Conservation (phyloP, 2,113 vertebrate genomes). For the Merops nubicus region DNA sequence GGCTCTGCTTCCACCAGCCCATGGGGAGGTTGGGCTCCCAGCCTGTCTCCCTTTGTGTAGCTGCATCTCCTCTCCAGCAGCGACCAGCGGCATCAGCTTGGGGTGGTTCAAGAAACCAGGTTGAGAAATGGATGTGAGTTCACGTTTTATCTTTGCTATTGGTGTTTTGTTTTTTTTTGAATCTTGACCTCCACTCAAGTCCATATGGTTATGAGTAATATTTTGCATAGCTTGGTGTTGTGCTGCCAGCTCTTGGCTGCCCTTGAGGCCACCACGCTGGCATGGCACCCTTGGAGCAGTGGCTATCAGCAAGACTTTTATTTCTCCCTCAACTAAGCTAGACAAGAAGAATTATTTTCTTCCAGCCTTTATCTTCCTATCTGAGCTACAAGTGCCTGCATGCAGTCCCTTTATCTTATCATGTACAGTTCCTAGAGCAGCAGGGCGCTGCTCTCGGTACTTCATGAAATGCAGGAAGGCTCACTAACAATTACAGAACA, state of each 20-base stretch:
- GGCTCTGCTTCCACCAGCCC: not conserved
- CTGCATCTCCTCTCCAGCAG: not conserved
- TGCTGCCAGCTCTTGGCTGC: not conserved
- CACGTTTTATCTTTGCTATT: not conserved
- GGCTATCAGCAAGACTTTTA: not conserved
- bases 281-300: fast-evolving
- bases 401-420: not conserved
- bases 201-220: not conserved
- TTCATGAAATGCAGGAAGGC: not conserved
- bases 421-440: not conserved
- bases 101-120: not conserved
- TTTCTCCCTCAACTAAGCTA: not conserved
- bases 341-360: not conserved
- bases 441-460: not conserved
- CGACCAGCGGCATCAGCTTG: not conserved
- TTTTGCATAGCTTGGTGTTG: not conserved
- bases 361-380: not conserved
- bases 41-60: not conserved
- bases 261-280: fast-evolving
- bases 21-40: not conserved
- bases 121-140: not conserved
- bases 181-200: not conserved
- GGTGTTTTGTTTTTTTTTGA: not conserved
- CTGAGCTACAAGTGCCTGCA: not conserved
- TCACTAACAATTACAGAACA: not conserved